These are phyloP conservation scores for Oscheius sp. DNA, from an alignment of 1,140 invertebrate species.

Conservation along the genomic window DNA sequence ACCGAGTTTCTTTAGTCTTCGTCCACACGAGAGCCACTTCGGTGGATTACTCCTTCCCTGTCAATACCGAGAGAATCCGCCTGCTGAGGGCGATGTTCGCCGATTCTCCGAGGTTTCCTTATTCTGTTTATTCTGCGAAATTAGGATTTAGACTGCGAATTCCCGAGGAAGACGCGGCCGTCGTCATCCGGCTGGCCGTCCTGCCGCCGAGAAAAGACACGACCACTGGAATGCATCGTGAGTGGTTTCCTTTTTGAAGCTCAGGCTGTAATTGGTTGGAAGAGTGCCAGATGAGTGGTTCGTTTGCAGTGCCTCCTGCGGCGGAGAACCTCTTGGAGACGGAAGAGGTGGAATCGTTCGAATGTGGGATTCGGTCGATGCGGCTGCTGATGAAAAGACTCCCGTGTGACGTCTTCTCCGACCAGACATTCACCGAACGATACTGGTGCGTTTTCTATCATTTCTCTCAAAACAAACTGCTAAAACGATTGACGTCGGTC, in stretches of 20 bases:
- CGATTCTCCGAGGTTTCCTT: neutral
- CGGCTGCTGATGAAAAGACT: neutral
- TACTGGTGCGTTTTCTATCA: neutral
- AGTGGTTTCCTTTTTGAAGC: too few relatives aligned
- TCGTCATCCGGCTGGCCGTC: constrained; percentile 7
- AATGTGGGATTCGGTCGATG: neutral
- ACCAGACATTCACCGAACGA: neutral
- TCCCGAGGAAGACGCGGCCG: neutral
- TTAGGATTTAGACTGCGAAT: constrained; percentile 5
- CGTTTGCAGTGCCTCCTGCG: too few relatives aligned
- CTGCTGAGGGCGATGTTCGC: constrained; percentile 1
- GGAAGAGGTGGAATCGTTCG: constrained; percentile 5
- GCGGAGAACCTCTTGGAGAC: constrained; percentile 1
- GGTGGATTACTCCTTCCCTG: constrained; percentile 2
- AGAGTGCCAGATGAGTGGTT: too few relatives aligned
- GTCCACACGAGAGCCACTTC: constrained; percentile 7
- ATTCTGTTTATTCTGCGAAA: neutral
- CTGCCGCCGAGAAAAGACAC: constrained; percentile 23
- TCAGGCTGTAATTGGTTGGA: too few relatives aligned
- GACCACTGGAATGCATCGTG: neutral
- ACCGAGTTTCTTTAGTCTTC: neutral
- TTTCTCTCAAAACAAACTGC: too few relatives aligned
- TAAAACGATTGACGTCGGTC: too few relatives aligned
- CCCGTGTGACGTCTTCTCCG: constrained; percentile 5
- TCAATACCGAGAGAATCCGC: constrained; percentile 1